These are phyloP conservation scores for Agelastica alni DNA, from an alignment of 2,888 invertebrate species.

Conservation along the genomic window DNA sequence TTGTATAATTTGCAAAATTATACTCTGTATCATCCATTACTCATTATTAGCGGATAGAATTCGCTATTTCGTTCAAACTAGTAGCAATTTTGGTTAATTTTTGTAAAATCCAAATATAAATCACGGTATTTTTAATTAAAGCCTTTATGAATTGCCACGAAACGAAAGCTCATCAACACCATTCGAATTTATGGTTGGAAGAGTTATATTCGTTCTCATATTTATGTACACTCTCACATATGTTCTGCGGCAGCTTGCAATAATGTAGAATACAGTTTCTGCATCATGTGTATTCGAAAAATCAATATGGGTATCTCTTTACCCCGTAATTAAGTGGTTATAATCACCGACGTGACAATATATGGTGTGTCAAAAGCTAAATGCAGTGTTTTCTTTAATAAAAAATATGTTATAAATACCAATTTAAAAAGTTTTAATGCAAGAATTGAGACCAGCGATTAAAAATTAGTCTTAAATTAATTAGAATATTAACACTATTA, in stretches of 20 bases:
- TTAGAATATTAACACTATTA: too few relatives aligned
- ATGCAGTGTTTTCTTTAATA: too few relatives aligned
- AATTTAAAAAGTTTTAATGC: too few relatives aligned
- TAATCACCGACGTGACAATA: too few relatives aligned
- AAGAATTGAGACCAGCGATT: too few relatives aligned
- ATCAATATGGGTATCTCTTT: too few relatives aligned
- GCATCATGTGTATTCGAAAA: not conserved
- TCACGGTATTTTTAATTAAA: slow-evolving; percentile 42
- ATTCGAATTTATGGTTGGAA: slow-evolving; percentile 38
- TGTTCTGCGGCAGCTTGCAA: slow-evolving; percentile 42
- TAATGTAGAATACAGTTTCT: slow-evolving; percentile 38
- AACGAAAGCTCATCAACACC: slow-evolving; percentile 44
- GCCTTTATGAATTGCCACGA: slow-evolving; percentile 36
- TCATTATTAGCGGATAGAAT: slow-evolving; percentile 6
- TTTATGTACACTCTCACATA: slow-evolving; percentile 31
- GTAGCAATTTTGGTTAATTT: slow-evolving; percentile 25
- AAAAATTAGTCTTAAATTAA: too few relatives aligned
- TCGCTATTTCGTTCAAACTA: not conserved
- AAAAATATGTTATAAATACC: too few relatives aligned
- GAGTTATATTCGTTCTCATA: slow-evolving; percentile 19
- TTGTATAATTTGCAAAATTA: slow-evolving; percentile 10
- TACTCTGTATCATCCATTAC: slow-evolving; percentile 1
- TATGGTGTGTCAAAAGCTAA: too few relatives aligned
- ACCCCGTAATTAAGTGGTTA: too few relatives aligned
- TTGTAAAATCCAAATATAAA: slow-evolving; percentile 30